Conservation (phyloP, 2,797 vertebrate species). For the Parambassis ranga region DNA sequence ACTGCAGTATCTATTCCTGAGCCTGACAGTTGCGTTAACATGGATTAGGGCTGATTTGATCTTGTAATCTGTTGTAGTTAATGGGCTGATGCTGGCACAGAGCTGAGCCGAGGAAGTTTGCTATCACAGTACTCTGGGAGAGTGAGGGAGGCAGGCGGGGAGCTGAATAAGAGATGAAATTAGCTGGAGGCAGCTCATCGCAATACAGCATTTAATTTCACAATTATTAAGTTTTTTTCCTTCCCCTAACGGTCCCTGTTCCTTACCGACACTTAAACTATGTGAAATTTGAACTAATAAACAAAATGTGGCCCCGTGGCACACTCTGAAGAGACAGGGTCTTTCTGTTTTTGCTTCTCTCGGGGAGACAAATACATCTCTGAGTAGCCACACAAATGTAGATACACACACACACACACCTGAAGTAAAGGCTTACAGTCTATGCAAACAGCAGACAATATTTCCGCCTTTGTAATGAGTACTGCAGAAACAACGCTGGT, state of each 20-base stretch:
- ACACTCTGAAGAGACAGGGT: not conserved
- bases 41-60: conserved; percentile 58
- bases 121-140: conserved; percentile 26
- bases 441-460: conserved; percentile 1
- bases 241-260: conserved; percentile 17
- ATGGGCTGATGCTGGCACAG: conserved; percentile 40
- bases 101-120: conserved; percentile 23
- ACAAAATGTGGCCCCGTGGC: conserved; percentile 37
- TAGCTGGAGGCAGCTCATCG: conserved; percentile 36
- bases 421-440: not conserved
- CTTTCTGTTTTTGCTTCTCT: conserved; percentile 13
- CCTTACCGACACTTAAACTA: conserved; percentile 57
- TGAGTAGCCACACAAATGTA: conserved; percentile 6
- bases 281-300: conserved; percentile 43
- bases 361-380: not conserved
- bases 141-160: conserved; percentile 21
- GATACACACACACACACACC: conserved; percentile 2
- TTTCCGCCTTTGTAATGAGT: conserved; percentile 35
- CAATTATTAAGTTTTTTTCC: conserved; percentile 57
- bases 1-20: conserved; percentile 6
- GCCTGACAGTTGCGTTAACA: conserved; percentile 42
- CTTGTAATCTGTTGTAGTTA: conserved; percentile 57
- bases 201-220: conserved; percentile 59
- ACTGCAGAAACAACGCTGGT: conserved; percentile 12
- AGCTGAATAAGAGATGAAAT: conserved; percentile 51